These are phyloP conservation scores for Drosophila grimshawi DNA, from an alignment of 1,140 invertebrate genomes.

Conservation along the genomic window DNA sequence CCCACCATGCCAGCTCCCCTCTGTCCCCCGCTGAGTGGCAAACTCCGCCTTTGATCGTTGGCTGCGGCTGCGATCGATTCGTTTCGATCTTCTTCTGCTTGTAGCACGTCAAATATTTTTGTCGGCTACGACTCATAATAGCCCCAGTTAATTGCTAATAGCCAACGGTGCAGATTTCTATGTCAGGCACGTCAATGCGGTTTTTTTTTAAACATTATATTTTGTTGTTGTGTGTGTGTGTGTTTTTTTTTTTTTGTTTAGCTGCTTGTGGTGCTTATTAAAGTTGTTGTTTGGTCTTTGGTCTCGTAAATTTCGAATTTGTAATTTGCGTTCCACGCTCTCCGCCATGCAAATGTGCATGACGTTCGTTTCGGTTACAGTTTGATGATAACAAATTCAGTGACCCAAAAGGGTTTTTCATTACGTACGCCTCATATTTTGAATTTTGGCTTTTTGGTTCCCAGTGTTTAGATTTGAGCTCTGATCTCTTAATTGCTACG, in stretches of 20 bases:
- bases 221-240: not conserved
- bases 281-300: slow-evolving; percentile 51
- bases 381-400: slow-evolving; percentile 73
- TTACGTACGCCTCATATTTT: slow-evolving; percentile 53
- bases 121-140: slow-evolving; percentile 72
- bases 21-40: slow-evolving; percentile 4
- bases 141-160: slow-evolving; percentile 83
- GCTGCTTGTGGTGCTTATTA: slow-evolving; percentile 69
- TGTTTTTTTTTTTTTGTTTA: not conserved
- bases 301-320: slow-evolving; percentile 58
- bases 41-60: slow-evolving; percentile 52
- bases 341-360: slow-evolving; percentile 78
- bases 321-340: slow-evolving; percentile 72
- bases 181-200: slow-evolving; percentile 72
- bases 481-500: slow-evolving; percentile 55
- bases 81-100: slow-evolving; percentile 83
- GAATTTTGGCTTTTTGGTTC: slow-evolving; percentile 29
- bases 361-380: slow-evolving; percentile 78
- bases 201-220: not conserved
- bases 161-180: slow-evolving; percentile 82
- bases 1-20: not conserved
- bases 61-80: slow-evolving; percentile 69
- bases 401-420: slow-evolving; percentile 72
- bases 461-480: slow-evolving; percentile 34
- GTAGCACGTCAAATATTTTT: slow-evolving; percentile 81